Evolutionary conservation across 2,797 vertebrate genomes (phyloP).

Genomic region (Sebastes paucispinis): DNA sequence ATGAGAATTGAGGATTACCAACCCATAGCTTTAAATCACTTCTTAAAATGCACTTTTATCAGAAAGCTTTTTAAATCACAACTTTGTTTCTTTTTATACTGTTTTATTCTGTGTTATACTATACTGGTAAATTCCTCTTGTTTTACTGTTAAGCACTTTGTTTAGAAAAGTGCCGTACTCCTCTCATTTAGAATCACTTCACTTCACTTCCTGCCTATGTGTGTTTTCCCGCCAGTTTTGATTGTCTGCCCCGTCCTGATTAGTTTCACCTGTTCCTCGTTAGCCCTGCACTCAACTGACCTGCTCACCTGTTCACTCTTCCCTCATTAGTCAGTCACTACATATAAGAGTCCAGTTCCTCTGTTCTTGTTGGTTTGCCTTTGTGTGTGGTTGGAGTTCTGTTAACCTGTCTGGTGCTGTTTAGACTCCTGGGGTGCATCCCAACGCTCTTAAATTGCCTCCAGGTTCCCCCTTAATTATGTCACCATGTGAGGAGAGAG

Average conservation of each 20-base stretch:
- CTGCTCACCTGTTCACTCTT: background rate
- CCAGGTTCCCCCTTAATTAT: rapidly evolving
- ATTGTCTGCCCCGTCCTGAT: background rate
- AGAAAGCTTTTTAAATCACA: too few species aligned
- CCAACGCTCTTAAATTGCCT: background rate
- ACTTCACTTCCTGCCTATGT: background rate
- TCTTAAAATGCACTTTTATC: too few species aligned
- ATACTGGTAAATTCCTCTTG: background rate
- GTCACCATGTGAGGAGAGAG: too few species aligned
- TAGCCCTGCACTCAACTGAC: background rate
- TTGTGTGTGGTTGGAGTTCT: background rate
- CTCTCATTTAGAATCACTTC: background rate
- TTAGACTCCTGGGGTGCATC: too few species aligned
- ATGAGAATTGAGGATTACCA: too few species aligned
- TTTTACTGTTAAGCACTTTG: background rate
- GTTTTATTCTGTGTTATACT: too few species aligned
- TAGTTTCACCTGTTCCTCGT: background rate
- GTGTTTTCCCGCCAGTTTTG: too few species aligned
- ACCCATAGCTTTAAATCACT: too few species aligned
- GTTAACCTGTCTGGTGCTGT: too few species aligned
- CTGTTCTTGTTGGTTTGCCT: background rate
- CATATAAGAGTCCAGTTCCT: background rate
- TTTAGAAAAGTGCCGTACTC: too few species aligned
- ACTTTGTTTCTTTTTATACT: too few species aligned
- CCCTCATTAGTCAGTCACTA: background rate